phyloP scores from a whole-genome alignment of 2,797 vertebrate species.

The Acestrorhynchus altus region DNA sequence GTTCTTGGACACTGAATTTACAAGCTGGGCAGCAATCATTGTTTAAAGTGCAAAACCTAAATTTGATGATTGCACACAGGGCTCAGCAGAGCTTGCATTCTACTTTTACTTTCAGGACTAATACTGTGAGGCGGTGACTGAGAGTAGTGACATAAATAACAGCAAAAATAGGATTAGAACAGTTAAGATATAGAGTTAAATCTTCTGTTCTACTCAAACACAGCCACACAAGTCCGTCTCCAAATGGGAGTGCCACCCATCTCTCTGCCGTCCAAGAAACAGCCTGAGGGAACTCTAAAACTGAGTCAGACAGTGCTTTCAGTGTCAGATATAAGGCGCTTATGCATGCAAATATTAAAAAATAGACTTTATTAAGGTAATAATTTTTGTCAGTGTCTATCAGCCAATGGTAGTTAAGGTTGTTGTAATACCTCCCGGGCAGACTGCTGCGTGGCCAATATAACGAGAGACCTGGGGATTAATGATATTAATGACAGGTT shows the following conservation, averaged over 20 bases:
- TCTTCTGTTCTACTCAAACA: conserved; percentile 60
- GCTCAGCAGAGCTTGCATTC: conserved; percentile 13
- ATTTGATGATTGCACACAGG: conserved; percentile 33
- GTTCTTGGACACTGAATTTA: conserved; percentile 50
- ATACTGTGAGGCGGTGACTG: neutral
- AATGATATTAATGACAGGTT: conserved; percentile 80
- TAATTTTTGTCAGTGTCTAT: conserved; percentile 75
- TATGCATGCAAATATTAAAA: conserved; percentile 78
- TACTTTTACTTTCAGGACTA: neutral
- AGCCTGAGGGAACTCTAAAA: conserved; percentile 65
- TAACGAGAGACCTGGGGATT: conserved; percentile 70
- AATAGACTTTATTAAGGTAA: conserved; percentile 78
- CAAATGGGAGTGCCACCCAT: conserved; percentile 57
- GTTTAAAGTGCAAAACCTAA: conserved; percentile 20
- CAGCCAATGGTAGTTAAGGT: conserved; percentile 77
- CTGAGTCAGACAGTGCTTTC: conserved; percentile 72
- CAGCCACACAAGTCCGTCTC: conserved; percentile 50
- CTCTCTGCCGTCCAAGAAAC: conserved; percentile 66
- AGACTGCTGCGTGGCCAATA: conserved; percentile 67
- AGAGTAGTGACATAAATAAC: conserved; percentile 22
- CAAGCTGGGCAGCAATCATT: conserved; percentile 31
- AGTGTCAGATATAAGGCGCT: conserved; percentile 73
- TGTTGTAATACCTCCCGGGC: conserved; percentile 71
- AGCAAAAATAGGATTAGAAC: conserved; percentile 21
- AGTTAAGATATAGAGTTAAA: conserved; percentile 35